phyloP scores from a whole-genome alignment of 2,113 vertebrate species.

The Caracal caracal region DNA sequence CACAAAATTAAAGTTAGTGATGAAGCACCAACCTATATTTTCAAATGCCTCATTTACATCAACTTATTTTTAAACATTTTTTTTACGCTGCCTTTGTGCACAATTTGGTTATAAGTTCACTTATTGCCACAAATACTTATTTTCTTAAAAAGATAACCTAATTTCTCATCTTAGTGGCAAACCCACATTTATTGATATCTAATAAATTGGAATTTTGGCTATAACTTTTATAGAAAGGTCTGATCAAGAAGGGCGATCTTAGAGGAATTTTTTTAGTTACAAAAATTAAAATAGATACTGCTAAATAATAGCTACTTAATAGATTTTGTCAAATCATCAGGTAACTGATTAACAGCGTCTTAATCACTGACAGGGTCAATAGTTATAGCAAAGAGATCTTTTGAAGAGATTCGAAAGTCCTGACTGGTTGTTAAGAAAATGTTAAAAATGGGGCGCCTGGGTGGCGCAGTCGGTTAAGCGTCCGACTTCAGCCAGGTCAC shows the following conservation, averaged over 20 bases:
- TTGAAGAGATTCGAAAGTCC: slow-evolving; percentile 15
- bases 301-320: slow-evolving; percentile 1
- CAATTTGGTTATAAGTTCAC: slow-evolving; percentile 61
- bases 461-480: too few relatives aligned
- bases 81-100: neutral
- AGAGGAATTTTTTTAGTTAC: neutral
- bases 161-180: slow-evolving; percentile 41
- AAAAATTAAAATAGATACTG: slow-evolving; percentile 32
- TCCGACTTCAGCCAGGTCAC: too few relatives aligned
- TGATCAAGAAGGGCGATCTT: slow-evolving; percentile 29
- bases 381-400: neutral
- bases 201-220: slow-evolving; percentile 31
- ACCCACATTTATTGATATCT: slow-evolving; percentile 43
- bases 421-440: neutral
- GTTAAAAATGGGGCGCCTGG: too few relatives aligned
- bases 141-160: slow-evolving; percentile 66
- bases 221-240: slow-evolving; percentile 10
- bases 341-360: slow-evolving; percentile 15
- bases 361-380: neutral
- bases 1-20: slow-evolving; percentile 73
- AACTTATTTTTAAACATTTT: slow-evolving; percentile 77
- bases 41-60: slow-evolving; percentile 70
- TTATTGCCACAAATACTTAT: slow-evolving; percentile 61
- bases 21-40: slow-evolving; percentile 73
- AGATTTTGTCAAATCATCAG: slow-evolving; percentile 41